Conservation (phyloP, 2,113 vertebrate species). For the Anoura caudifer region DNA sequence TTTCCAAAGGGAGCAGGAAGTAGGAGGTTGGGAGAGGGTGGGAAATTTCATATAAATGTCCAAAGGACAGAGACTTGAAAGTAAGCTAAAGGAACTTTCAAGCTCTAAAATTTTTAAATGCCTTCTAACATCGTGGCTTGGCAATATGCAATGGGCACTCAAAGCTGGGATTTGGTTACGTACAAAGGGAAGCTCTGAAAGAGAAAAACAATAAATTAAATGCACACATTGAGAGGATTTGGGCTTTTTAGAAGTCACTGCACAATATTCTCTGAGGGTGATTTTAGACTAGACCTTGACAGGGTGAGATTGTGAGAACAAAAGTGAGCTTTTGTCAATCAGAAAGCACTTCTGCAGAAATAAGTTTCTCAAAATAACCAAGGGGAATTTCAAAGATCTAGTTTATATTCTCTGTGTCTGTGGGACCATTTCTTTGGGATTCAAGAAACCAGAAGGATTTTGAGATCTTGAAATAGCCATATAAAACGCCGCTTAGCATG, state of each 20-base stretch:
- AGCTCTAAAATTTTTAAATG: conserved; percentile 65
- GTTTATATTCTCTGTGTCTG: conserved; percentile 72
- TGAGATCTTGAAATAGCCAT: conserved; percentile 42
- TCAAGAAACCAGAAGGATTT: conserved; percentile 65
- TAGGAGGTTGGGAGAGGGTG: conserved; percentile 26
- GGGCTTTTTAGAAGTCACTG: conserved; percentile 60
- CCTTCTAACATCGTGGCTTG: conserved; percentile 48
- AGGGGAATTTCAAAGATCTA: conserved; percentile 73
- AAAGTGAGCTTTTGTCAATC: conserved; percentile 74
- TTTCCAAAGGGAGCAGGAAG: conserved; percentile 69
- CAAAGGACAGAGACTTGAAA: conserved; percentile 63
- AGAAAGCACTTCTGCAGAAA: conserved; percentile 57
- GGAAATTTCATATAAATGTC: conserved; percentile 61
- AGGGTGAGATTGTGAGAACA: conserved; percentile 64
- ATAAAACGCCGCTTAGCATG: conserved; percentile 30
- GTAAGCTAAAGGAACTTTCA: conserved; percentile 57
- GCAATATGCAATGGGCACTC: neutral
- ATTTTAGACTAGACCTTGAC: conserved; percentile 69
- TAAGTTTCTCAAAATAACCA: conserved; percentile 55
- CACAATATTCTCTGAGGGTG: conserved; percentile 63
- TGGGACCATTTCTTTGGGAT: conserved; percentile 66
- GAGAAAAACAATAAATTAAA: conserved; percentile 67
- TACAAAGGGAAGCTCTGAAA: conserved; percentile 64
- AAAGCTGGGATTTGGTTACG: conserved; percentile 42
- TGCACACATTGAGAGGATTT: conserved; percentile 52